Base-by-base conservation (phyloP, 2,797 vertebrate species). In the Threskiornis aethiopicus region DNA sequence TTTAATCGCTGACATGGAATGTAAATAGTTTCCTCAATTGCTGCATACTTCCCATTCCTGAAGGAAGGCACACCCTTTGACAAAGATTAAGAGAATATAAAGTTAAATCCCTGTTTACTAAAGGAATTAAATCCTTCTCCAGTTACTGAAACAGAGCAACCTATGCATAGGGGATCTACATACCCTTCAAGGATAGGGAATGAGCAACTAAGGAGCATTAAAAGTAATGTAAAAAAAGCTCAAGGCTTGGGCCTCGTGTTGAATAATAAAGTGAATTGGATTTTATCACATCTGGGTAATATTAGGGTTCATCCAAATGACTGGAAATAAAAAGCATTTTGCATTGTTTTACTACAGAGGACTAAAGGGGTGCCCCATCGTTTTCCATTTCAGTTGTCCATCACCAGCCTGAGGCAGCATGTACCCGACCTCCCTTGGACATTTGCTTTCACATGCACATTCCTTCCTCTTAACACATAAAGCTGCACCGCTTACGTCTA, bases 21-120 rank as follows among this genome's bases (percentile, higher is more conserved):
- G 95, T 90, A 96, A 97, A 93, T 97, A 93, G 92, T 81, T 97
- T 97, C 95, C 95, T 97, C 96, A 94, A 94, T 92, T 92, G 84
- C 92, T 75, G 84, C 95, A 97, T 95, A 88, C 31, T 95, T 94
- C 87, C 82, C 96, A 94, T 97, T 96, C 92, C 94, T 94, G 72
- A 52, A 93, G 72, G 35, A 94, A 96, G 97, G 94, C 94, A 96
- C 93, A 37, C 94, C 95, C 96, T 94, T 47, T 54, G 82, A 96
- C 92, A 95, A 89, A 89, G 90, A 94, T 92, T 76, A 91, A 85
- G 84, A 44, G 82, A 95, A 90, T 72, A 94, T 62, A 62, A 96
- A 97, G 89, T 81, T 67, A 95, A 96, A 91, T 18, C 69, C 35
- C 66, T 84, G 69, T 71, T 96, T 94, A 88, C 84, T 76, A 66